A percentile compares a stretch with the other conserved stretches of the same genome.
phyloP scores from a whole-genome alignment of 2,888 invertebrate species.

The Andrena chrysosceles region DNA sequence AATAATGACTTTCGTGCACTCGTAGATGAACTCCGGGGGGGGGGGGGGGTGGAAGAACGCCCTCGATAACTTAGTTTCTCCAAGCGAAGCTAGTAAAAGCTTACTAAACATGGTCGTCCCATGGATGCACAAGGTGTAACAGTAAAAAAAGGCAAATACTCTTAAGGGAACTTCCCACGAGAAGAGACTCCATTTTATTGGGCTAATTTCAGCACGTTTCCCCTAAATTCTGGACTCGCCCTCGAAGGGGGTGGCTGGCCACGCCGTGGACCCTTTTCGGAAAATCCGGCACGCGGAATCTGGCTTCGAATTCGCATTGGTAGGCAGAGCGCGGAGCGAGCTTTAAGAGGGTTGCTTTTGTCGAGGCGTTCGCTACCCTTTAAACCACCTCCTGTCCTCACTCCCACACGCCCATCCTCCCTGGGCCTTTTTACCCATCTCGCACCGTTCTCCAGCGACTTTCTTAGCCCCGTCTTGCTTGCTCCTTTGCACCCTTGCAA shows the following conservation, averaged over 20 bases:
- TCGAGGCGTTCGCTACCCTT: constrained; percentile 82
- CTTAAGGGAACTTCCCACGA: background rate
- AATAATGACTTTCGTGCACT: constrained; percentile 43
- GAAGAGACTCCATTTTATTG: constrained; percentile 26
- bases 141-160: background rate
- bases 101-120: no score
- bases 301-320: constrained; percentile 75
- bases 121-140: no score
- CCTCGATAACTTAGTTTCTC: background rate
- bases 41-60: background rate
- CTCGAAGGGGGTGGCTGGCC: background rate
- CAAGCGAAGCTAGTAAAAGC: constrained; percentile 7
- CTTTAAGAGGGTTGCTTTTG: constrained; percentile 81
- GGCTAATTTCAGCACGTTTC: constrained; percentile 25
- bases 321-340: constrained; percentile 80
- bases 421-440: constrained; percentile 56
- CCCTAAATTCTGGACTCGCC: background rate
- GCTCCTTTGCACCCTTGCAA: constrained; percentile 66
- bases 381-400: constrained; percentile 75
- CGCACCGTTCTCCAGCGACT: constrained; percentile 67
- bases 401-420: constrained; percentile 56
- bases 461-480: constrained; percentile 63
- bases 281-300: constrained; percentile 66
- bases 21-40: background rate
- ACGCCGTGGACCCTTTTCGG: constrained; percentile 35